These are phyloP conservation scores for Rhamnusium bicolor DNA, from an alignment of 2,888 invertebrate species.

Conservation along the genomic window DNA sequence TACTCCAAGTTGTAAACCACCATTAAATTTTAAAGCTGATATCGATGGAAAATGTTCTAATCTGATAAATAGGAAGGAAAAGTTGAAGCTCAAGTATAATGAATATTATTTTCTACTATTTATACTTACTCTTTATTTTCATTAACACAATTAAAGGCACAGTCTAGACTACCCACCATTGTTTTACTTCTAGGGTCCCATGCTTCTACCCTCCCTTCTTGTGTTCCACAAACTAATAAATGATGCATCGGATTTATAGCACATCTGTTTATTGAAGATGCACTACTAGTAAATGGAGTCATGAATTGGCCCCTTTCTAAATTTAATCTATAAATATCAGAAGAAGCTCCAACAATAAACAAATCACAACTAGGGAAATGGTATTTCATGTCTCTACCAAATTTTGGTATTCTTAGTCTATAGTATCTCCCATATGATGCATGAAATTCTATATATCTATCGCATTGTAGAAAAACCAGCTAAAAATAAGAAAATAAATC, in stretches of 20 bases:
- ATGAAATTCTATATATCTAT: constrained; percentile 96
- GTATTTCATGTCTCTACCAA: constrained; percentile 94
- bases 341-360: constrained; percentile 89
- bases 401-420: constrained; percentile 92
- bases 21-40: constrained; percentile 85
- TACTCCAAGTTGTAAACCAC: constrained; percentile 85
- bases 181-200: constrained; percentile 93
- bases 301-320: constrained; percentile 96
- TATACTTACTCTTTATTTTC: constrained; percentile 74
- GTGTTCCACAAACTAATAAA: constrained; percentile 88
- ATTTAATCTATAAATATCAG: constrained; percentile 86
- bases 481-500: constrained; percentile 69
- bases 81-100: constrained; percentile 1
- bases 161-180: constrained; percentile 87
- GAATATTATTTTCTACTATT: neutral
- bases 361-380: constrained; percentile 93
- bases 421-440: constrained; percentile 94
- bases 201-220: constrained; percentile 94
- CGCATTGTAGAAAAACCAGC: constrained; percentile 91
- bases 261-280: constrained; percentile 86
- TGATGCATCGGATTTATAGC: constrained; percentile 92
- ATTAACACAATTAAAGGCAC: constrained; percentile 78
- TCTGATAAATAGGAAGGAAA: constrained; percentile 70
- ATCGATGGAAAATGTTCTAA: constrained; percentile 80
- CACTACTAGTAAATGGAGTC: constrained; percentile 85